A percentile compares a stretch with the other conserved stretches of the same genome.
Conservation (phyloP, 2,888 invertebrate genomes). For the Cheilosia grossa region DNA sequence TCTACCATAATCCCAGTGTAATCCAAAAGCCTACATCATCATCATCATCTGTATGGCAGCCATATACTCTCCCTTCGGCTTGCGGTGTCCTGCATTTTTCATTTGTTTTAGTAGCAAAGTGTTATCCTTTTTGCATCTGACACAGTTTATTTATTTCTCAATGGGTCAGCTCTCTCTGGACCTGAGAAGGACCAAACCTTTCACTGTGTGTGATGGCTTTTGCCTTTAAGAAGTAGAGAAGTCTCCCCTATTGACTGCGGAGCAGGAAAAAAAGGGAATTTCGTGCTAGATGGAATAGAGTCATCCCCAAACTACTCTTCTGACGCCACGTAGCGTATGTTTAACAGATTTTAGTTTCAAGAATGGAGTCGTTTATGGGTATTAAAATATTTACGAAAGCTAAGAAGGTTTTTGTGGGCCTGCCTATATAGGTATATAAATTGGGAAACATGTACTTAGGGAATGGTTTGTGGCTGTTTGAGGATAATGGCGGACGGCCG, state of each 20-base stretch:
- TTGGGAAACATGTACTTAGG: slow-evolving; percentile 64
- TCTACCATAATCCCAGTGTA: slow-evolving; percentile 67
- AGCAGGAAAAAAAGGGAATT: neutral
- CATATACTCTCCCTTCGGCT: neutral
- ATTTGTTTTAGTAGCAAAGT: slow-evolving; percentile 61
- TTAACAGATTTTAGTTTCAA: slow-evolving; percentile 73
- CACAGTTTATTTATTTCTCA: slow-evolving; percentile 67
- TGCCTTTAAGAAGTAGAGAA: slow-evolving; percentile 29
- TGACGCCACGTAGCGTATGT: slow-evolving; percentile 59
- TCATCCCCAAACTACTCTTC: slow-evolving; percentile 44
- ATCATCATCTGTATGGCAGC: slow-evolving; percentile 11
- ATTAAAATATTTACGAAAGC: slow-evolving; percentile 74
- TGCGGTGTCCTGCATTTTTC: slow-evolving; percentile 66
- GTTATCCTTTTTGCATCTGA: slow-evolving; percentile 70
- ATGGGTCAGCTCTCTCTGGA: slow-evolving; percentile 50
- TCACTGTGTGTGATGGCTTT: slow-evolving; percentile 39
- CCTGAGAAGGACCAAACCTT: slow-evolving; percentile 11
- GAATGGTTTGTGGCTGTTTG: slow-evolving; percentile 59
- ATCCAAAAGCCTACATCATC: slow-evolving; percentile 67
- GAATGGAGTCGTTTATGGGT: slow-evolving; percentile 70
- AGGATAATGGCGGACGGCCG: slow-evolving; percentile 40
- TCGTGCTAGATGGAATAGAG: slow-evolving; percentile 26
- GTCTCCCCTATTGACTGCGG: slow-evolving; percentile 22
- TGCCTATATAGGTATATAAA: slow-evolving; percentile 60
- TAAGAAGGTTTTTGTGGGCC: slow-evolving; percentile 68